Percentiles rank a stretch among this genome's conserved stretches.
Conservation (phyloP, 2,797 vertebrate species). For the Momotus momota region DNA sequence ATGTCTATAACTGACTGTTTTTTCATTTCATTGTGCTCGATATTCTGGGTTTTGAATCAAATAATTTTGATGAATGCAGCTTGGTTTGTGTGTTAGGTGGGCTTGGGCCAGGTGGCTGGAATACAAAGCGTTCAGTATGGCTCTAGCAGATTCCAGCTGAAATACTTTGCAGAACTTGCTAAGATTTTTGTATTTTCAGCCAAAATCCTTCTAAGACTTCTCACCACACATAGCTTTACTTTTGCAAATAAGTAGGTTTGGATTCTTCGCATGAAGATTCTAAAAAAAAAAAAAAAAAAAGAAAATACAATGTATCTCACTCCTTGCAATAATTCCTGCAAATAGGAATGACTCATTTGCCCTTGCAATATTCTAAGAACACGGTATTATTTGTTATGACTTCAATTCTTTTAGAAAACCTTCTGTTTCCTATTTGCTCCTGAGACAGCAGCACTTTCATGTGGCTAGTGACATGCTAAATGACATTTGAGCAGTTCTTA, state of each 20-base stretch:
- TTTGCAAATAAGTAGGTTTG: not conserved
- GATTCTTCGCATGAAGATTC: not conserved
- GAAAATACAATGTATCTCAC: not conserved
- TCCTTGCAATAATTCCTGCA: not conserved
- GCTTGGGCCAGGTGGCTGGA: not conserved
- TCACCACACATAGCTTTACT: not conserved
- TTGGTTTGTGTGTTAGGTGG: not conserved
- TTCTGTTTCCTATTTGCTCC: not conserved
- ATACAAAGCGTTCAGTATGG: not conserved
- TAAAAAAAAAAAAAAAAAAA: not conserved
- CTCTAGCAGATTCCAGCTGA: not conserved
- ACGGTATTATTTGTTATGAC: not conserved
- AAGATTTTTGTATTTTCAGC: not conserved
- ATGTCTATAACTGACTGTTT: not conserved
- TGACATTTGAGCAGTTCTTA: not conserved
- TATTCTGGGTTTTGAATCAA: not conserved
- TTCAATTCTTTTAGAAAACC: not conserved
- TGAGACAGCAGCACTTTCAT: not conserved
- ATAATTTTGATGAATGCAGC: not conserved
- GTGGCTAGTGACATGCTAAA: rapidly evolving
- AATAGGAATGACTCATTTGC: not conserved
- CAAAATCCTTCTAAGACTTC: not conserved
- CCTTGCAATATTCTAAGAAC: not conserved
- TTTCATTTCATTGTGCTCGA: not conserved
- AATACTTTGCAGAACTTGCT: not conserved